Percentiles rank a stretch among this genome's conserved stretches.
phyloP scores from a whole-genome alignment of 1,140 invertebrate genomes.

The Drosophila willistoni region DNA sequence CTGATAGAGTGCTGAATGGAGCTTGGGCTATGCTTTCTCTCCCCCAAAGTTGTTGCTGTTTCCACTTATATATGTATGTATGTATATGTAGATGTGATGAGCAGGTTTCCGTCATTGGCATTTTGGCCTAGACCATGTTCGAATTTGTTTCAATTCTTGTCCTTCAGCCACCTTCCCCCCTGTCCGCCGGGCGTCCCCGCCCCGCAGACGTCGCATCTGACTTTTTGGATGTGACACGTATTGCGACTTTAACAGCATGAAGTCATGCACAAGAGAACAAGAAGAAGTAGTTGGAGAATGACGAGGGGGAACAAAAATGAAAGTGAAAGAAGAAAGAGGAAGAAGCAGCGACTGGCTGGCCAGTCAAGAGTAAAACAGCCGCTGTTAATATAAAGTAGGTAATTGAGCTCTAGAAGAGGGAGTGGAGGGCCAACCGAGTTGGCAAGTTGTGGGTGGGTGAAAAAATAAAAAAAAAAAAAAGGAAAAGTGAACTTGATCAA shows the following conservation, averaged over 20 bases:
- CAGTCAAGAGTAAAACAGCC: slow-evolving; percentile 54
- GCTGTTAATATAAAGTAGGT: slow-evolving; percentile 75
- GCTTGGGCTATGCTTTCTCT: too few species aligned
- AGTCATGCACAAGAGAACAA: slow-evolving; percentile 51
- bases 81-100: slow-evolving; percentile 60
- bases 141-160: slow-evolving; percentile 77
- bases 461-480: neutral
- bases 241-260: slow-evolving; percentile 55
- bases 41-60: slow-evolving; percentile 29
- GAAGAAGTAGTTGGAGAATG: too few species aligned
- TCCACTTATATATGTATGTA: slow-evolving; percentile 16
- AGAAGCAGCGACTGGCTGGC: slow-evolving; percentile 16
- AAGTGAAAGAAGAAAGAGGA: neutral
- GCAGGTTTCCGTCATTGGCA: slow-evolving; percentile 40
- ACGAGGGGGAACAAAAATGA: neutral
- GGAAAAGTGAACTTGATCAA: slow-evolving; percentile 63
- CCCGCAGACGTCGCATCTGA: slow-evolving; percentile 11
- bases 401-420: slow-evolving; percentile 57
- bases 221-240: slow-evolving; percentile 56
- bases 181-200: neutral
- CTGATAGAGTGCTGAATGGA: neutral
- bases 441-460: neutral
- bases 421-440: neutral
- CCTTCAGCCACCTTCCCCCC: neutral
- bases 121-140: slow-evolving; percentile 62